Base-by-base conservation (phyloP, 2,797 vertebrate genomes). In the Enteromius fasciolatus region DNA sequence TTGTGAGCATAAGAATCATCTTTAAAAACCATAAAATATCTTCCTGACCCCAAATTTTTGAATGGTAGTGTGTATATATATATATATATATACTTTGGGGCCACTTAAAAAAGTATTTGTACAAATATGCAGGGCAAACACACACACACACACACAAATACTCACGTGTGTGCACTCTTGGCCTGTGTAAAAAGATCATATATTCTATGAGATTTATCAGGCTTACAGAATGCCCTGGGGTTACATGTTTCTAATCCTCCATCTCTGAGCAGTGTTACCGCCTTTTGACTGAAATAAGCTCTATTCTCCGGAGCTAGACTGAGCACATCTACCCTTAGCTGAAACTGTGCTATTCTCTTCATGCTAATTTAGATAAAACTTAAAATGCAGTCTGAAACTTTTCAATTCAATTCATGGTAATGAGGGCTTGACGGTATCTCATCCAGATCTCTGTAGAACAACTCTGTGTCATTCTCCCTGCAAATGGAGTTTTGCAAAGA, bases 151-250 rank as follows among this genome's bases (percentile, higher is more conserved):
- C 17, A 50, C 23, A 54, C 23, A 59, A 75, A 76, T 44, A 41
- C 36, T 82, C 61, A 57, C n/a, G 50, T 76, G n/a, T 63, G 44
- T 41, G 41, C 73, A 69, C 54, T 23, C 77, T 90, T 90, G 90
- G 89, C 88, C 92, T 91, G 90, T 93, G 89, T 91, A 92, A 92
- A 89, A 90, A 88, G 74, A 91, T 82, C 89, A 87, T 89, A 90
- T 91, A 86, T 15, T 31, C 64, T 87, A 87, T 92, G 86, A 85
- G 86, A 92, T 91, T 90, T 87, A 85, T 82, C 86, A 83, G 87
- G 63, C 5, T 90, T 86, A 89, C 73, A 87, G 82, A 91, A 77
- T 36, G 74, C 66, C 86, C 76, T 46, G 46, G 78, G 80, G 84
- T 39, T 61, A 66, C 64, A 57, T 54, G 46, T 74, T 76, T 74